phyloP scores from a whole-genome alignment of 2,888 invertebrate genomes.

The Operophtera brumata region DNA sequence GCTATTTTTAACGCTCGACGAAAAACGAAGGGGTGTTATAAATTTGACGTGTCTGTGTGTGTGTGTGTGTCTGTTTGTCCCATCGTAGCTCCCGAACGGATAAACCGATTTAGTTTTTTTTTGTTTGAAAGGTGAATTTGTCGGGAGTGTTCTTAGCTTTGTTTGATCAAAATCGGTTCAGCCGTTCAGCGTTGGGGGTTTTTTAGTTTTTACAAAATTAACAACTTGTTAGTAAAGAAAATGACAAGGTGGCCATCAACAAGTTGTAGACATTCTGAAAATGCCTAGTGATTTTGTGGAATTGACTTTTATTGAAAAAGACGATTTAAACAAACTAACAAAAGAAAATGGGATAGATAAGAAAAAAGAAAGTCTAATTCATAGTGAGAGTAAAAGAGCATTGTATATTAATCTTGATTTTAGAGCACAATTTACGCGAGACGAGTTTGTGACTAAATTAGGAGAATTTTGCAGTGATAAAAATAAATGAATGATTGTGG shows the following conservation, averaged over 20 bases:
- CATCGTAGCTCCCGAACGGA: no score
- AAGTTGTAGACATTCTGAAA: neutral
- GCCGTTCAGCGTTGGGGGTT: no score
- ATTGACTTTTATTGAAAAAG: neutral
- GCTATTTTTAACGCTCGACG: no score
- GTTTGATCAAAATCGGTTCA: no score
- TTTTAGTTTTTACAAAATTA: no score
- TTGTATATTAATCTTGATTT: neutral
- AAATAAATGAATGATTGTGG: neutral
- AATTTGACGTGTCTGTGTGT: no score
- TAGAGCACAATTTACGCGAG: neutral
- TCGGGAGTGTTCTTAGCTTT: no score
- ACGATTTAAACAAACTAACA: neutral
- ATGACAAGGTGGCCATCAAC: neutral
- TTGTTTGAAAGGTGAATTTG: no score
- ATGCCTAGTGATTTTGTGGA: neutral
- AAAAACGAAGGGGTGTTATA: no score
- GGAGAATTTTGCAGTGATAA: neutral
- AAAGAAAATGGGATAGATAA: neutral
- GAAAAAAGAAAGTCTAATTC: neutral
- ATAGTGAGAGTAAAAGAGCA: neutral
- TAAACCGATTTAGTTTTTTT: no score
- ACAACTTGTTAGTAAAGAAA: no score
- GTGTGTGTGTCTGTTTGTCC: no score
- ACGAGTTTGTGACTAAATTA: neutral